These are phyloP conservation scores for Drosophila pruinosa DNA, from an alignment of 1,140 invertebrate genomes.

Conservation along the genomic window DNA sequence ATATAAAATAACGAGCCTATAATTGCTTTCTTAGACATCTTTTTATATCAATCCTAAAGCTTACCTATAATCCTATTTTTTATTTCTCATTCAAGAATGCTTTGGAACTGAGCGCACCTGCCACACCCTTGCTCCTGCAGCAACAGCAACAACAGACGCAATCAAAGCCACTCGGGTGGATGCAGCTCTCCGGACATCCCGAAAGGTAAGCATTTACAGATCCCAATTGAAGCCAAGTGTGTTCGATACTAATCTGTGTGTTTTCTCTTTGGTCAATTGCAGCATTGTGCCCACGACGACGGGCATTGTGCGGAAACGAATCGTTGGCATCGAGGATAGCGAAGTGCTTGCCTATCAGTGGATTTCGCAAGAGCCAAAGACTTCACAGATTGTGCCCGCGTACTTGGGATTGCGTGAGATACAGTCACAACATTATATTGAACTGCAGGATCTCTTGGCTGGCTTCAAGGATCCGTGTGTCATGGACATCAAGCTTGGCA, in stretches of 20 bases:
- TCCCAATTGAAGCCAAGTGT: not conserved
- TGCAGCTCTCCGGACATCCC: constrained; percentile 96
- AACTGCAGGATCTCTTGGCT: constrained; percentile 93
- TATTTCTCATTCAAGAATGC: constrained; percentile 91
- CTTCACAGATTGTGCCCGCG: constrained; percentile 91
- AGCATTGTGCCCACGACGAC: constrained; percentile 96
- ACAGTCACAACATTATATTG: constrained; percentile 93
- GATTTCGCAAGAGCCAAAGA: constrained; percentile 89
- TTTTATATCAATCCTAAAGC: not conserved
- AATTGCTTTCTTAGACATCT: not conserved
- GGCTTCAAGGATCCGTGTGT: constrained; percentile 94
- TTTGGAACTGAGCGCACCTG: constrained; percentile 94
- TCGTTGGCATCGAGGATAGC: constrained; percentile 89
- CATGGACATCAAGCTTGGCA: constrained; percentile 97
- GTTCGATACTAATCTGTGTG: not conserved
- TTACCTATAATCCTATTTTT: not conserved
- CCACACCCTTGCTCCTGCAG: constrained; percentile 91
- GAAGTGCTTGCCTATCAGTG: constrained; percentile 91
- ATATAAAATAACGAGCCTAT: too few relatives aligned
- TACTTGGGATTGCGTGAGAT: constrained; percentile 94
- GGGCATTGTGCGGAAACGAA: constrained; percentile 96
- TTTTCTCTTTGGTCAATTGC: constrained; percentile 21
- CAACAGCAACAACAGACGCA: constrained; percentile 82
- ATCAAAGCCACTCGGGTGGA: constrained; percentile 89
- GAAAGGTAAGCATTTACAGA: constrained; percentile 84